Base-by-base conservation (phyloP, 2,888 invertebrate species). In the Pristionchus exspectatus region DNA sequence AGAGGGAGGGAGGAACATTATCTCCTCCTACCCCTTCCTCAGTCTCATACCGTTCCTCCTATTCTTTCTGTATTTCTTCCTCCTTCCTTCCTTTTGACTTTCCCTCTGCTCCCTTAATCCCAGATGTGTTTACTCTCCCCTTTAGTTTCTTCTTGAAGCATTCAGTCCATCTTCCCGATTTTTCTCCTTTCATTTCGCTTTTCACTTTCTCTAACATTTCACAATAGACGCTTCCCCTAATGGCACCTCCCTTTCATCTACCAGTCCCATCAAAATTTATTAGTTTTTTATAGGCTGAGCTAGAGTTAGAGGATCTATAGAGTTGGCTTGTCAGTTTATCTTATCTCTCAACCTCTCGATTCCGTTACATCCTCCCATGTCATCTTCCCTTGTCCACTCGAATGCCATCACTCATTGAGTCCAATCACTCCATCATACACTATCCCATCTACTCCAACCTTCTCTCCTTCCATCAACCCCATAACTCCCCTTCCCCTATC, bases 61-160 rank as follows among this genome's bases (percentile, higher is more conserved):
- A 56, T 56, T 21, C 56, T 56, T 56, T 86, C 69, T 87, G 44
- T 87, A 44, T 69, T 12, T 72, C 56, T 50, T 66, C 63, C 27
- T 69, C 38, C 44, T 86, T n/a, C 59, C 27, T 50, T 59, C 50
- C 44, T 69, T 87, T 33, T 69, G 50, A 50, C 56, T 87, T 50
- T 50, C 69, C 24, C 33, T 50, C 33, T 16, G 18, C 85, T 66
- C 33, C 44, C 87, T 86, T 69, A 69, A 50, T 69, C 87, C 87
- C 72, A 87, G 72, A 87, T 87, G 66, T 87, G 66, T 72, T 87
- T 72, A 87, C 87, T 87, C 50, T 87, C 38, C 24, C 69, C 85
- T 85, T 85, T 85, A 59, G 85, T 66, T 85, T 85, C 85, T 56
- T 38, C 59, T 66, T 85, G 63, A 27, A 63, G 38, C 85, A 59